Base-by-base conservation (phyloP, 30 jellyfish, hydroid and myxozoan genomes). In the Nemopilema nomurai region DNA sequence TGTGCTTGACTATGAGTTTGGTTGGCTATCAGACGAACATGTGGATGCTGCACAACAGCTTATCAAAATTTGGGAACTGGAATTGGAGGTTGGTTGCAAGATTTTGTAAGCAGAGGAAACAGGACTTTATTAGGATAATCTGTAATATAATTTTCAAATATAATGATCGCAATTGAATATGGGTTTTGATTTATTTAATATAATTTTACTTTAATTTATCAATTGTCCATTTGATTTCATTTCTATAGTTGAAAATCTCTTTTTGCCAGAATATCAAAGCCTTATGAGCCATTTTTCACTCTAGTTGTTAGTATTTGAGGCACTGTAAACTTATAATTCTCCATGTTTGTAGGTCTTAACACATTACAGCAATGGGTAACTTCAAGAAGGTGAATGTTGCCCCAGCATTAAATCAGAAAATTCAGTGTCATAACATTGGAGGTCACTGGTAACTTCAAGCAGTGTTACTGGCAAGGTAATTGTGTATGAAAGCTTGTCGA, bases 391-490 rank as follows among this genome's bases (percentile, higher is more conserved):
- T 72, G 69, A 31, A 20, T 29, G 68, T 72, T 29, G 83, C 26
- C 69, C 83, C 67, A 16, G 83, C 27, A 33, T 24, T 76, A 18
- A 50, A 76, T 50, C 87, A 76, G 57, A 51, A 80, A 25, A 62
- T 76, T 76, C 87, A 50, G 76, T 76, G 87, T 63, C 87, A 77
- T 25, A 77, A 77, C 79, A 77, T 77, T 32, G 87, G 87, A 24
- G 76, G 68, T 25, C 89, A 79, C 57, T 79, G 80, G 79, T 79
- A n/a, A 79, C 89, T 27, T 65, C 89, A 76, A 69, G 86, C 52
- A 52, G 23, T 1, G 31, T 51, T 3, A 27, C 70, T 30, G 84
- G 70, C 70, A 74, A 74, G 24, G 80, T 77, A 16, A 62, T 28
- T 0, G 78, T 53, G 26, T 77, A 77, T 62, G 88, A 77, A 21